Conservation (phyloP, 2,113 vertebrate genomes). For the Polypterus bichir region DNA sequence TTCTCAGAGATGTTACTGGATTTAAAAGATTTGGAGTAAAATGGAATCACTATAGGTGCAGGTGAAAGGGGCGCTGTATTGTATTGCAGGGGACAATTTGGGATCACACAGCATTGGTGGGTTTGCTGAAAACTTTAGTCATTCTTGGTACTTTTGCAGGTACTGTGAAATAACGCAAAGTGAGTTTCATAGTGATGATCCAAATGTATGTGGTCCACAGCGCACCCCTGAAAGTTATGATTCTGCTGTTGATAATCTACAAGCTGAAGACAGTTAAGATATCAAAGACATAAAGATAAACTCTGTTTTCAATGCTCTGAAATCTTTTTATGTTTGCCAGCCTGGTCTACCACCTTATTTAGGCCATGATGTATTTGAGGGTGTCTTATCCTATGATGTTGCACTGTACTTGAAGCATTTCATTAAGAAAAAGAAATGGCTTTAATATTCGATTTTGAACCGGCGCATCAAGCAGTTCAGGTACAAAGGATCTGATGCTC, state of each 20-base stretch:
- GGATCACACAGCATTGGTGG: neutral
- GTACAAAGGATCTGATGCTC: too few species aligned
- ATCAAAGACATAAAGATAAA: neutral
- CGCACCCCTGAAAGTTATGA: too few species aligned
- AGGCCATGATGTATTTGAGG: too few species aligned
- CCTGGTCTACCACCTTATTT: too few species aligned
- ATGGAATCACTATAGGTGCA: too few species aligned
- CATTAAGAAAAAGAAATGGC: too few species aligned
- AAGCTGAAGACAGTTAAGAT: neutral
- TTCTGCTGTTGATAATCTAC: neutral
- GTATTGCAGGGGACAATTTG: neutral
- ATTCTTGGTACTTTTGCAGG: neutral
- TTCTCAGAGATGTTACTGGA: neutral
- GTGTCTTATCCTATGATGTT: too few species aligned
- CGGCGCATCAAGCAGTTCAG: too few species aligned
- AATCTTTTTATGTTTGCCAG: too few species aligned
- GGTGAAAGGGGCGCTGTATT: neutral
- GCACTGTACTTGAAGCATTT: too few species aligned
- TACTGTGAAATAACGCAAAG: neutral
- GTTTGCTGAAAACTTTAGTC: slow-evolving; percentile 1
- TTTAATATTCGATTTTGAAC: too few species aligned
- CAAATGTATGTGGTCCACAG: neutral
- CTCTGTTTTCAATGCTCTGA: too few species aligned
- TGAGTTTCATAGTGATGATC: neutral
- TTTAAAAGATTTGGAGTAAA: neutral